Evolutionary conservation across 2,797 vertebrate species (phyloP).

Genomic region (Pogonophryne albipinna): DNA sequence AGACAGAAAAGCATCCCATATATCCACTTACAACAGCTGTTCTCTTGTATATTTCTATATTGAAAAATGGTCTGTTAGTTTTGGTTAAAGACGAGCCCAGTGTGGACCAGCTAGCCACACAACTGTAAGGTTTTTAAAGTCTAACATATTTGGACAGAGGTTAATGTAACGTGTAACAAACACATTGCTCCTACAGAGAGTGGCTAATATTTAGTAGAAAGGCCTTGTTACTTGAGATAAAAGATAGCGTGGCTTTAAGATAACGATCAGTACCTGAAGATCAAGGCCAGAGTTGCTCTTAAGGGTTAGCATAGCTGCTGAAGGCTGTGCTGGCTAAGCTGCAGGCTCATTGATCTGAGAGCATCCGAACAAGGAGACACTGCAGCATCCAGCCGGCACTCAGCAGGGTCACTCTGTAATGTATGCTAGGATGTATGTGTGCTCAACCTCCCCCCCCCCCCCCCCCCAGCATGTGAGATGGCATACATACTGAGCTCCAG

Average conservation of each 20-base stretch:
- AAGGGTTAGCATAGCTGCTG: constrained; percentile 16
- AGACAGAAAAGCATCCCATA: constrained; percentile 17
- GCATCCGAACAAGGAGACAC: constrained; percentile 58
- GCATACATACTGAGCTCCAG: constrained; percentile 37
- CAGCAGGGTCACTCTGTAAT: constrained; percentile 44
- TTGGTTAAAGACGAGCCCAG: background rate
- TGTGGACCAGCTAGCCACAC: background rate
- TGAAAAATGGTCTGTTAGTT: background rate
- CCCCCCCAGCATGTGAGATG: constrained; percentile 31
- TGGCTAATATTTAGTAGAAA: constrained; percentile 5
- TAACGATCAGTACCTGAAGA: constrained; percentile 8
- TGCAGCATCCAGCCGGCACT: constrained; percentile 58
- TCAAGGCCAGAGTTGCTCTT: constrained; percentile 15
- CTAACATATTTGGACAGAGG: background rate
- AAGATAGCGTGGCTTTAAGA: background rate
- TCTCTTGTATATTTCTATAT: background rate
- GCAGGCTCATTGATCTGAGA: constrained; percentile 65
- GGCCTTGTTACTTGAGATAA: background rate
- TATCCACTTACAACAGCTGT: constrained; percentile 30
- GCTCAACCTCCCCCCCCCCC: constrained; percentile 1
- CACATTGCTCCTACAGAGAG: constrained; percentile 1
- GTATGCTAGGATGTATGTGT: constrained; percentile 33
- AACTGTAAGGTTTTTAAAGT: background rate
- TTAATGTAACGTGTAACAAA: background rate
- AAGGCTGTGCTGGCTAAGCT: constrained; percentile 39